phyloP scores from a whole-genome alignment of 2,113 vertebrate species.

The Ictalurus punctatus region DNA sequence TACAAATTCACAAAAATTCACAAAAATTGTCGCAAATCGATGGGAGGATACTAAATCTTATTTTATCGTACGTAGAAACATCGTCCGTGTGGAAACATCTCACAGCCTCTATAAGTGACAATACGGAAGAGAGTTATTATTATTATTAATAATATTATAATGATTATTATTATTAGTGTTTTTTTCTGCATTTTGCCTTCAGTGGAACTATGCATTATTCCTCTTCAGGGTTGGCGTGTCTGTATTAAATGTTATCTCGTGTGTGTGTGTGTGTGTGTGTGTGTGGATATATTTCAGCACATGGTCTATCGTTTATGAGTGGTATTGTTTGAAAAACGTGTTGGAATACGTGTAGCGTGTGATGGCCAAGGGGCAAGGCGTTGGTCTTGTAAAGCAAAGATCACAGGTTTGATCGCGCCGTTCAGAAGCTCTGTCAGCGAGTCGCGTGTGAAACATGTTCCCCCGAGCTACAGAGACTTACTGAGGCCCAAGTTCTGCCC shows the following conservation, averaged over 20 bases:
- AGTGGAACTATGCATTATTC: background rate
- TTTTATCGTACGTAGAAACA: background rate
- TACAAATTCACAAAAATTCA: too few relatives aligned
- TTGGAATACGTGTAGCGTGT: background rate
- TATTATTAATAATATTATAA: too few relatives aligned
- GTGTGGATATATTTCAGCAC: background rate
- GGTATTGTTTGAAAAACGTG: background rate
- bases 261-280: background rate
- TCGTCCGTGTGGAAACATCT: background rate
- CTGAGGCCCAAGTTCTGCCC: background rate
- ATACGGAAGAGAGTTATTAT: too few relatives aligned
- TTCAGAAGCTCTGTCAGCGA: background rate
- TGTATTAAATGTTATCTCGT: background rate
- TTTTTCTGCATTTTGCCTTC: background rate
- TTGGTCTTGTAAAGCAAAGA: background rate
- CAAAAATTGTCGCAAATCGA: too few relatives aligned
- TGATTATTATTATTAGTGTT: too few relatives aligned
- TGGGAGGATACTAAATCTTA: background rate
- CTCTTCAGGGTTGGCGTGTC: background rate
- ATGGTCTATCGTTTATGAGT: background rate
- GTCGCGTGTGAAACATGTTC: background rate
- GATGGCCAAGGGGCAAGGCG: constrained; percentile 6
- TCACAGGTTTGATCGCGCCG: background rate
- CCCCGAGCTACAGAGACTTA: background rate
- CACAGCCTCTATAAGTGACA: background rate